phyloP scores from a whole-genome alignment of 2,888 invertebrate genomes.

The Lamproptera curius region DNA sequence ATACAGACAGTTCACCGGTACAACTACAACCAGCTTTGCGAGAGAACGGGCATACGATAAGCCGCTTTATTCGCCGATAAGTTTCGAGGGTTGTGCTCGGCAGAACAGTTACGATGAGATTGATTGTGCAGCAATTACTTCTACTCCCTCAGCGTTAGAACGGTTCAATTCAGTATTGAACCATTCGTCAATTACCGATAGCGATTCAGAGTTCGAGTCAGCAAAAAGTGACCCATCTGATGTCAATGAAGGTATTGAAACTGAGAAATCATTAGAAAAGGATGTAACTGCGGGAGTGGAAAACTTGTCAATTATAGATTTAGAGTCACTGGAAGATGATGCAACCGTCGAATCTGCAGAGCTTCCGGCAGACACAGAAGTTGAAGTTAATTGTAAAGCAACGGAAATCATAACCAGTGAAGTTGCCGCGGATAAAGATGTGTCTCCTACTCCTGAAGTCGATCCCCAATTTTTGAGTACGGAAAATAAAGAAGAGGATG shows the following conservation, averaged over 20 bases:
- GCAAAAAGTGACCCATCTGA: conserved; percentile 70
- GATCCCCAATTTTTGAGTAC: conserved; percentile 45
- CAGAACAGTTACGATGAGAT: conserved; percentile 63
- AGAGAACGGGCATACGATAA: conserved; percentile 68
- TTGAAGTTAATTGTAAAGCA: conserved; percentile 33
- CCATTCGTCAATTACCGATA: conserved; percentile 46
- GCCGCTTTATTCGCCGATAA: conserved; percentile 64
- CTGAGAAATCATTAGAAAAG: conserved; percentile 40
- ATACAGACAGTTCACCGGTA: conserved; percentile 58
- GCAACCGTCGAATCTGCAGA: conserved; percentile 26
- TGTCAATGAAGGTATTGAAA: conserved; percentile 40
- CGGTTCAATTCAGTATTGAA: conserved; percentile 42
- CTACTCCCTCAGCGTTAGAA: conserved; percentile 34
- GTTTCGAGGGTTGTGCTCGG: conserved; percentile 68
- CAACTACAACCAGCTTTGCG: conserved; percentile 61
- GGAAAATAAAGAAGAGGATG: conserved; percentile 45
- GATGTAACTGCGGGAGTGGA: conserved; percentile 47
- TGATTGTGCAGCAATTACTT: conserved; percentile 43
- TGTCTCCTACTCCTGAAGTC: conserved; percentile 46
- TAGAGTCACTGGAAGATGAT: conserved; percentile 48
- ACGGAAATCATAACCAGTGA: conserved; percentile 55
- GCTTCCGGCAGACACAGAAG: conserved; percentile 26
- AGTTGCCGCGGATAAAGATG: conserved; percentile 48
- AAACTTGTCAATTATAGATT: conserved; percentile 50
- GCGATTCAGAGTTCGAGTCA: conserved; percentile 71